These are phyloP conservation scores for Brotula barbata DNA, from an alignment of 2,797 vertebrate species.

Conservation along the genomic window DNA sequence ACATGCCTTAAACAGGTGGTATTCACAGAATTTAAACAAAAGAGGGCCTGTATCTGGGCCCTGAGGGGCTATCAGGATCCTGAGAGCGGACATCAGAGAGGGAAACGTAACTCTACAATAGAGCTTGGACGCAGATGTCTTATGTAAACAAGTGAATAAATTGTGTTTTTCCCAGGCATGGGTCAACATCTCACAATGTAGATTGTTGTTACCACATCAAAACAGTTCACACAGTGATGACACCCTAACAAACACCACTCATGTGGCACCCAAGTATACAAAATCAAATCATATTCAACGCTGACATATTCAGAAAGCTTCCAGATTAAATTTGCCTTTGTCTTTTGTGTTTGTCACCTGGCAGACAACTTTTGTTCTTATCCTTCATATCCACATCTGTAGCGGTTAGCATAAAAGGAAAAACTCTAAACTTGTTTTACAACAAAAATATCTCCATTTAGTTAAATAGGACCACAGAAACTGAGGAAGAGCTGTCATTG, in stretches of 20 bases:
- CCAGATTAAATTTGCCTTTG: conserved; percentile 1
- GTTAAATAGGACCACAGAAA: conserved; percentile 20
- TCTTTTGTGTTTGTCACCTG: background rate
- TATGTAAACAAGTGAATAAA: conserved; percentile 20
- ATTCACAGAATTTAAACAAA: conserved; percentile 57
- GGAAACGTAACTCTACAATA: conserved; percentile 48
- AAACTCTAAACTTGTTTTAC: background rate
- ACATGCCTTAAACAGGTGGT: conserved; percentile 67
- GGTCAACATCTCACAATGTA: conserved; percentile 11
- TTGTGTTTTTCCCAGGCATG: conserved; percentile 11
- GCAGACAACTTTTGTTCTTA: background rate
- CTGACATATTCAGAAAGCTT: conserved; percentile 1
- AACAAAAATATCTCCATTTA: background rate
- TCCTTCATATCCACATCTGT: background rate
- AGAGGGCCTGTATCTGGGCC: conserved; percentile 58
- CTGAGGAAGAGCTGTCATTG: conserved; percentile 9
- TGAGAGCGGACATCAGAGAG: conserved; percentile 54
- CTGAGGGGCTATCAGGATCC: conserved; percentile 55
- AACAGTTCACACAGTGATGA: conserved; percentile 14
- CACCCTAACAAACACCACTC: conserved; percentile 7
- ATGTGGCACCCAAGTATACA: conserved; percentile 1
- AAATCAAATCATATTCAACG: conserved; percentile 3
- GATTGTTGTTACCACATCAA: conserved; percentile 47
- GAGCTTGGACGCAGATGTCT: conserved; percentile 57
- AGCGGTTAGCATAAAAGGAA: background rate